Evolutionary conservation across 2,113 vertebrate species (phyloP), one percentile per base, ranked within the genome.

Genomic region (Rissa tridactyla): DNA sequence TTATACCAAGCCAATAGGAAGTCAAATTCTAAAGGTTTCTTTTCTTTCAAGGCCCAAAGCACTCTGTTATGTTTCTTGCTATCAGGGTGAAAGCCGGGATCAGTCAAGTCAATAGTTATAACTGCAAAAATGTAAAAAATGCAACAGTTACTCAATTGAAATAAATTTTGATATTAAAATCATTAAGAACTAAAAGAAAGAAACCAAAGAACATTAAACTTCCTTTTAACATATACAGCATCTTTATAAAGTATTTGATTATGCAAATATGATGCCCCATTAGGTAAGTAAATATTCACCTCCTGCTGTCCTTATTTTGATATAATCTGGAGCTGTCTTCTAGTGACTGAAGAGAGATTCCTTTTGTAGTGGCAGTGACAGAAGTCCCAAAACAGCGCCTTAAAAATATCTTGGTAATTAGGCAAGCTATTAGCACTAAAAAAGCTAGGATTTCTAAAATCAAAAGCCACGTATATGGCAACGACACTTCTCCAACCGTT

Each of bases 31-130:
- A 99, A 91, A 21, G 97, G 98, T 34, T 99, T 98, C 89, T 99
- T 98, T 80, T 99, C 99, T 86, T 80, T 99, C 92, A 99, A 98
- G 79, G 98, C 98, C 97, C 98, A 98, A 60, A 98, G 96, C 36
- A 99, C 93, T 95, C 99, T 98, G 83, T 98, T 95, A 84, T 98
- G 97, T 92, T 97, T 98, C 96, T 99, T 99, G 83, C 98, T 97
- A 86, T 98, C 98, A 84, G 97, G 98, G 46, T 97, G 96, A 97
- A 98, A 97, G 66, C 96, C 65, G 13, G 97, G 91, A 96, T 99
- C 98, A 46, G 97, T 98, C 96, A 99, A 96, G 82, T 99, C 98
- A 87, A 99, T 87, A 61, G 97, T 98, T 94, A 99, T 57, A 96
- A 98, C 98, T 99, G 93, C 20, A 97, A 97, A 97, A 97, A 97